phyloP scores from a whole-genome alignment of 92 coral and sea anemone genomes.

The Plumapathes pennacea region DNA sequence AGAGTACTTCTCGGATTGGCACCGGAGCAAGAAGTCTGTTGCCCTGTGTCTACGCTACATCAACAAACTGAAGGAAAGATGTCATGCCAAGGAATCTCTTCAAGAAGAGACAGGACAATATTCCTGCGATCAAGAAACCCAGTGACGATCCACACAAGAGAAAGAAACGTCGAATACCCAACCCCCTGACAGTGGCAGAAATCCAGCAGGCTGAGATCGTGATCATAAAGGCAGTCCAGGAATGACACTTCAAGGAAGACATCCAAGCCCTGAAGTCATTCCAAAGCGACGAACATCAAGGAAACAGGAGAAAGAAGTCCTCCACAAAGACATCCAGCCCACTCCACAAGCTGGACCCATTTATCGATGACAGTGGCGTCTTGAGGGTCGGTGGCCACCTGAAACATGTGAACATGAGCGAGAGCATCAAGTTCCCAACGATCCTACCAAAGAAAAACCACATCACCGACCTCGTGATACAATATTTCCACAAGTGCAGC shows the following conservation, averaged over 20 bases:
- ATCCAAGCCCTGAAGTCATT: neutral
- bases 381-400: slow-evolving; percentile 10
- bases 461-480: neutral
- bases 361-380: slow-evolving; percentile 3
- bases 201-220: slow-evolving; percentile 7
- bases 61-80: slow-evolving; percentile 3
- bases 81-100: too few relatives aligned
- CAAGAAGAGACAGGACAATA: too few relatives aligned
- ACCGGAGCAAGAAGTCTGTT: slow-evolving; percentile 6
- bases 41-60: slow-evolving; percentile 4
- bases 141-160: too few relatives aligned
- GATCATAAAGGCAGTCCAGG: slow-evolving; percentile 17
- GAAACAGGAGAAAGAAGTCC: neutral
- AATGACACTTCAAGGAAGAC: neutral
- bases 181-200: slow-evolving; percentile 7
- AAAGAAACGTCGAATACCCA: too few relatives aligned
- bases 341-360: slow-evolving; percentile 9
- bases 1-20: slow-evolving; percentile 36
- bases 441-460: slow-evolving; percentile 39
- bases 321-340: slow-evolving; percentile 4
- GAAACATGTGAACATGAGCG: neutral
- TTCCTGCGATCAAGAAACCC: too few relatives aligned
- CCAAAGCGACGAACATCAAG: neutral
- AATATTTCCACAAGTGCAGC: slow-evolving; percentile 14
- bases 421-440: slow-evolving; percentile 2